phyloP scores from a whole-genome alignment of 1,140 invertebrate species.

The Mesaphorura yosii region DNA sequence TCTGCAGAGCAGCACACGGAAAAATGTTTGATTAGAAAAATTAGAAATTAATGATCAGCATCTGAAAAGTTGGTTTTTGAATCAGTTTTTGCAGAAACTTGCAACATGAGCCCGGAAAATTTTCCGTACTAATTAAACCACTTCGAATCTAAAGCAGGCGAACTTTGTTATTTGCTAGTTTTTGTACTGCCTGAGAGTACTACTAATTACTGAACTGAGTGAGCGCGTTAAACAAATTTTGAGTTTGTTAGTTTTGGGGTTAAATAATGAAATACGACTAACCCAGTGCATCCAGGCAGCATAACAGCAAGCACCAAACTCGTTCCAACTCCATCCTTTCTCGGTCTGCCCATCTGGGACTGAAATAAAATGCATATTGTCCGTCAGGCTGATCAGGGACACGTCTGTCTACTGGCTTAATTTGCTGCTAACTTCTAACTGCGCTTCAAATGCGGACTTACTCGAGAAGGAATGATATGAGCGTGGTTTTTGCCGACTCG shows the following conservation, averaged over 20 bases:
- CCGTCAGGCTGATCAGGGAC: neutral
- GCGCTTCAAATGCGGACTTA: constrained; percentile 28
- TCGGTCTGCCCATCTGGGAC: constrained; percentile 30
- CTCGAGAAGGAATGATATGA: constrained; percentile 32
- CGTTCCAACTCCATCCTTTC: constrained; percentile 33
- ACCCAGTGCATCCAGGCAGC: constrained; percentile 34
- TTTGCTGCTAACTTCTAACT: neutral
- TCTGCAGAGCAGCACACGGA: constrained; percentile 27
- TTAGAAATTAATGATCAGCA: no score
- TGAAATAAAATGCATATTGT: constrained; percentile 17
- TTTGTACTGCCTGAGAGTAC: neutral
- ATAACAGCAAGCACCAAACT: constrained; percentile 34
- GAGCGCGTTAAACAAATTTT: no score
- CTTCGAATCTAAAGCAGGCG: no score
- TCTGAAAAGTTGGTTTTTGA: no score
- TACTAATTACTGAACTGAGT: neutral
- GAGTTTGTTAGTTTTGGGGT: no score
- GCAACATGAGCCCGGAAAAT: no score
- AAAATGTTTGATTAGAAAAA: no score
- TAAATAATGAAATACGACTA: no score
- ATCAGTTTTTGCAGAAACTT: no score
- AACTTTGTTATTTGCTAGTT: no score
- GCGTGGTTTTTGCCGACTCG: constrained; percentile 32
- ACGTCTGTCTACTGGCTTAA: neutral
- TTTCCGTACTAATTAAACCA: no score